A percentile compares a stretch with the other conserved stretches of the same genome.
Conservation (phyloP, 2,888 invertebrate species). For the Polydrusus pterygomalis region DNA sequence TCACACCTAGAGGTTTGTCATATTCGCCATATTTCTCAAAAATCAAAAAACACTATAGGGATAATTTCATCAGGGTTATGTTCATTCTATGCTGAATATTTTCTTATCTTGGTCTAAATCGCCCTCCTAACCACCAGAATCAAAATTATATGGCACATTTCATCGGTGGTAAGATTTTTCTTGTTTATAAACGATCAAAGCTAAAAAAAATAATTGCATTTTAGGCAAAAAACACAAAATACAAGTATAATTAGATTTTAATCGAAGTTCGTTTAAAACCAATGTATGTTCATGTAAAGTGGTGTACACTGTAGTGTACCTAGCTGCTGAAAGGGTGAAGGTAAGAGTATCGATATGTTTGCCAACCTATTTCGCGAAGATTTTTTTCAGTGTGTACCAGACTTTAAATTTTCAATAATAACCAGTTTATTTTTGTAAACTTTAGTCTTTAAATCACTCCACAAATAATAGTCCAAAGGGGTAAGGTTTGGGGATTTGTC, state of each 20-base stretch:
- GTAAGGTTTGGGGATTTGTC: no score
- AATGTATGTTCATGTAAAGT: not conserved
- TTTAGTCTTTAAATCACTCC: no score
- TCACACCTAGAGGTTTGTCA: no score
- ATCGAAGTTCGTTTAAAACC: not conserved
- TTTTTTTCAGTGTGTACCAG: no score
- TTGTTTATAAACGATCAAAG: not conserved
- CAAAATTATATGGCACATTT: not conserved
- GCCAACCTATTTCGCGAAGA: no score
- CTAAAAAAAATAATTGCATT: slow-evolving; percentile 3
- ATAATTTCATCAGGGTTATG: not conserved
- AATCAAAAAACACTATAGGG: not conserved
- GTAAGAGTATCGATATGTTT: no score
- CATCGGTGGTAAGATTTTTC: not conserved
- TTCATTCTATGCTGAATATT: not conserved
- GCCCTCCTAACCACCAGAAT: not conserved
- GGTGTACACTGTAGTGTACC: slow-evolving; percentile 1
- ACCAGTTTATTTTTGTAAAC: no score
- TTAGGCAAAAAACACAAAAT: not conserved
- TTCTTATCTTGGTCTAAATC: slow-evolving; percentile 2
- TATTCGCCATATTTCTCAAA: slow-evolving; percentile 3
- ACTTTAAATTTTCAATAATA: no score
- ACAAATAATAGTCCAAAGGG: no score
- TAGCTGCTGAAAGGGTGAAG: not conserved
- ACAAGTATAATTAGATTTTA: no score